Base-by-base conservation (phyloP, 2,797 vertebrate genomes). In the Myotis findleyi region DNA sequence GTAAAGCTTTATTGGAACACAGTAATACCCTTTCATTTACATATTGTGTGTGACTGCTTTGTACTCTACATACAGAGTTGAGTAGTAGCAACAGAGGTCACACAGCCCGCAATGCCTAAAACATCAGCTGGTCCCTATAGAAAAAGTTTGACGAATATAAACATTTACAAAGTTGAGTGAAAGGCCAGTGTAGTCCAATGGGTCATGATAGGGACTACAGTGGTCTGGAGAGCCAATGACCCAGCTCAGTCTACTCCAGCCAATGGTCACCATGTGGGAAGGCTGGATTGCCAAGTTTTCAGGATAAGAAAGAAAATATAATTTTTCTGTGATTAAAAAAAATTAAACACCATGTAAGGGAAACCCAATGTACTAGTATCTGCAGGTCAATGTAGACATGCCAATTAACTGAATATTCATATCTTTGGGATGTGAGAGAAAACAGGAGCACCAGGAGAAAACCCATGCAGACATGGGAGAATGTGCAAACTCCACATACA, bases 181-280 rank as follows among this genome's bases (percentile, higher is more conserved):
- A 27, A 44, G 41, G 41, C 30, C 27, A 1, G 1, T 1, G 38
- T 1, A 2, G 4, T 25, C 47, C 53, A 25, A 18, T 0, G 0
- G 4, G 10, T 23, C 23, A 0, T 0, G 23, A 11, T 4, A 2
- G 68, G 59, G 17, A 8, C 33, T 5, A 2, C 12, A 7, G 41
- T 0, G n/a, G 49, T 2, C 27, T 1, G 4, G 27, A 9, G 13
- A 14, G 18, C 2, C 17, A 7, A 3, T 3, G 17, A 5, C n/a
- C 7, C 57, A 5, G 27, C 33, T 25, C 13, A 0, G 1, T 6
- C 25, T 25, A 1, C 36, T 36, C 38, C 16, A 17, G 13, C 7
- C 1, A 0, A 1, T 0, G 2, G 49, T 8, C 9, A 13, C 44
- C 25, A 0, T 6, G 0, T 3, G 1, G 44, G 25, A 18, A 18